phyloP scores from a whole-genome alignment of 2,888 invertebrate genomes.

The Dorcus hopei region DNA sequence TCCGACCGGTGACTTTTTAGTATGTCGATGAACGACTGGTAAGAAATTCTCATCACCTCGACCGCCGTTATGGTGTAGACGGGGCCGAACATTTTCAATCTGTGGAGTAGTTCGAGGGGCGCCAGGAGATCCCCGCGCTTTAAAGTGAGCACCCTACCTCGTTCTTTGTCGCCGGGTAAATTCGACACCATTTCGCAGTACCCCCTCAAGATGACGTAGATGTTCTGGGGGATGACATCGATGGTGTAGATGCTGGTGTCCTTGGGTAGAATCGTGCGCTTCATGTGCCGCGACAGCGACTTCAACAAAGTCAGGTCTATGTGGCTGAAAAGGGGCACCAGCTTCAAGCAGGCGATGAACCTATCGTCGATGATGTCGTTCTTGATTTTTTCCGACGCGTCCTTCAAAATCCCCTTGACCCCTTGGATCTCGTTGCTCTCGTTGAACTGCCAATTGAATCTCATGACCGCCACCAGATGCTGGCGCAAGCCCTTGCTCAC shows the following conservation, averaged over 20 bases:
- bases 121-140: slow-evolving; percentile 21
- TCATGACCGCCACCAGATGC: slow-evolving; percentile 52
- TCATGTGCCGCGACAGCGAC: slow-evolving; percentile 9
- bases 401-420: slow-evolving; percentile 15
- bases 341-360: slow-evolving; percentile 11
- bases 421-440: slow-evolving; percentile 39
- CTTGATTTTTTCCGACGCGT: slow-evolving; percentile 19
- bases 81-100: slow-evolving; percentile 13
- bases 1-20: slow-evolving; percentile 10
- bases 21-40: slow-evolving; percentile 12
- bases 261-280: slow-evolving; percentile 17
- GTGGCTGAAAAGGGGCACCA: slow-evolving; percentile 18
- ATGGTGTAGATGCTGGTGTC: slow-evolving; percentile 11
- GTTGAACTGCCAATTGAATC: slow-evolving; percentile 55
- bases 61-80: slow-evolving; percentile 21
- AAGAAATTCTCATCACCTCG: slow-evolving; percentile 19
- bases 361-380: slow-evolving; percentile 18
- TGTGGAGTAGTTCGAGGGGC: slow-evolving; percentile 20
- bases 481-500: slow-evolving; percentile 50
- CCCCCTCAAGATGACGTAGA: slow-evolving; percentile 23
- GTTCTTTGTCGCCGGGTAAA: slow-evolving; percentile 21
- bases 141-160: slow-evolving; percentile 11
- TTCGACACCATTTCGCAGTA: slow-evolving; percentile 18
- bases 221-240: slow-evolving; percentile 4
- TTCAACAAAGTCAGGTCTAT: slow-evolving; percentile 8